These are phyloP conservation scores for Eubasilissa splendida DNA, from an alignment of 2,888 invertebrate genomes.

Conservation along the genomic window DNA sequence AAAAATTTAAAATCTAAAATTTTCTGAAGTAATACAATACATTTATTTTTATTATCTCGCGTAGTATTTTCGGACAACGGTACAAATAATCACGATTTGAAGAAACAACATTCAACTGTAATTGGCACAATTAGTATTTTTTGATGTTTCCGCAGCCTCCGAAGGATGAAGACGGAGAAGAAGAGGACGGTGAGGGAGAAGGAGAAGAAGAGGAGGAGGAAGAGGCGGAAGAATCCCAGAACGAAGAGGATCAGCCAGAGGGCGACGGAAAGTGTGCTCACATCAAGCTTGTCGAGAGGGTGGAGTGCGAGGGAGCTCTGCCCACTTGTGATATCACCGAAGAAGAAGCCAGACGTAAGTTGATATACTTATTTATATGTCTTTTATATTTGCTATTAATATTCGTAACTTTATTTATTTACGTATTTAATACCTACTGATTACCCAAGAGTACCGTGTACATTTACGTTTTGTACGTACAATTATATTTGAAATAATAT, in stretches of 20 bases:
- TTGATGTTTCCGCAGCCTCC: not conserved
- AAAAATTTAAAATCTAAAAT: too few relatives aligned
- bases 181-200: not conserved
- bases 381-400: too few relatives aligned
- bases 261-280: constrained; percentile 65
- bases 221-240: constrained; percentile 23
- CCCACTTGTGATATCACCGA: constrained; percentile 62
- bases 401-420: too few relatives aligned
- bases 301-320: constrained; percentile 66
- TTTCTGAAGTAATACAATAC: too few relatives aligned
- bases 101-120: not conserved
- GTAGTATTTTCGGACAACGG: too few relatives aligned
- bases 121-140: not conserved
- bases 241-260: constrained; percentile 48
- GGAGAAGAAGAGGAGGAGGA: constrained; percentile 42
- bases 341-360: constrained; percentile 62
- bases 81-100: not conserved
- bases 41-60: not conserved
- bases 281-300: constrained; percentile 69
- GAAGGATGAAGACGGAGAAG: not conserved
- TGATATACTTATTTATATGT: too few relatives aligned
- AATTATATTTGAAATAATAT: not conserved
- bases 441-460: too few relatives aligned
- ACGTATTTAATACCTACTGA: too few relatives aligned
- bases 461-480: too few relatives aligned